A percentile compares a stretch with the other conserved stretches of the same genome.
These are phyloP conservation scores for Ophthalmolycus amberensis DNA, from an alignment of 2,113 vertebrate species.

Conservation along the genomic window DNA sequence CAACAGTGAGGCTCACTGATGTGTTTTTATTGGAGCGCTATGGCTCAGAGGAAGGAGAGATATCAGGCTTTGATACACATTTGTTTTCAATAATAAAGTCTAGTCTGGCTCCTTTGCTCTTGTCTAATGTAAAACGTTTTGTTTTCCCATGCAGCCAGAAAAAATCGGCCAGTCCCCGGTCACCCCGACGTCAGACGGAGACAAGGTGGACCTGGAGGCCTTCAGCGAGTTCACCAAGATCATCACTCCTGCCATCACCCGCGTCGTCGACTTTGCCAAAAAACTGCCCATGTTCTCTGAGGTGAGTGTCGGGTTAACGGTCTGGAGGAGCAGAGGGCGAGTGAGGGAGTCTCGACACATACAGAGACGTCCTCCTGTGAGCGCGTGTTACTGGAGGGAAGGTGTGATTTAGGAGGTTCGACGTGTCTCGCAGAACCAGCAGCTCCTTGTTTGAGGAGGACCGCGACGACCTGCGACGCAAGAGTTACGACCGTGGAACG, in stretches of 20 bases:
- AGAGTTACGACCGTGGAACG: background rate
- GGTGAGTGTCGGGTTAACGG: conserved; percentile 72
- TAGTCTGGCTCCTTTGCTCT: background rate
- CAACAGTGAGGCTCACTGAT: background rate
- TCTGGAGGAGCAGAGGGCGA: background rate
- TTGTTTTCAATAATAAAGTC: background rate
- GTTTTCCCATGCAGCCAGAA: conserved; percentile 85
- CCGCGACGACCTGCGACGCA: background rate
- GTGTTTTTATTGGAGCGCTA: background rate
- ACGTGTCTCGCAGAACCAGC: background rate
- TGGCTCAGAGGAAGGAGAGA: background rate
- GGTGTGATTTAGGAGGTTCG: background rate
- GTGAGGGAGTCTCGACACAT: too few species aligned
- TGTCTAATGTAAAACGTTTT: background rate
- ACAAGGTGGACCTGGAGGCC: conserved; percentile 97
- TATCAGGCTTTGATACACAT: background rate
- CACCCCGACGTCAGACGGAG: conserved; percentile 90
- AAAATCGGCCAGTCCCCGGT: conserved; percentile 97
- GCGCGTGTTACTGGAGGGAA: background rate
- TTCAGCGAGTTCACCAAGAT: conserved; percentile 99
- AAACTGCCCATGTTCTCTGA: conserved; percentile 99
- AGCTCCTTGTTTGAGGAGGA: background rate
- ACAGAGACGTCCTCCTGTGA: background rate
- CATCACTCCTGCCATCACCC: conserved; percentile 99
- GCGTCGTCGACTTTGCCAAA: conserved; percentile 99